Evolutionary conservation across 1,140 invertebrate species (phyloP).

Genomic region (Drosophila santomea): DNA sequence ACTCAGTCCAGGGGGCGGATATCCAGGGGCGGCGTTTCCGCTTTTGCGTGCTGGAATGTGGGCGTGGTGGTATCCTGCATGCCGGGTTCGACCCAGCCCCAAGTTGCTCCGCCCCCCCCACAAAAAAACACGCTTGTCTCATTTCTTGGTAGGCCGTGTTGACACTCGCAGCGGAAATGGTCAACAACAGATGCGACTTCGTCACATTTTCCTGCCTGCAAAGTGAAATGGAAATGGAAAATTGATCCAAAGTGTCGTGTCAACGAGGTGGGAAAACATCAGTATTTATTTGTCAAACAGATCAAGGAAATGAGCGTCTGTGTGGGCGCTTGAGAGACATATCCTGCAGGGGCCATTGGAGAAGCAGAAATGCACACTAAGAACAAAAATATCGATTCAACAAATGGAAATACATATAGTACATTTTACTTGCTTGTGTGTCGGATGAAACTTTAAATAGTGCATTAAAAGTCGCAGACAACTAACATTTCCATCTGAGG

Average conservation of each 20-base stretch:
- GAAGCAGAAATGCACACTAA: slow-evolving; percentile 17
- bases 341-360: slow-evolving; percentile 12
- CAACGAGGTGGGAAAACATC: slow-evolving; percentile 29
- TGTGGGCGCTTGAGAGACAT: neutral
- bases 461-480: neutral
- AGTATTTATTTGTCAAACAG: slow-evolving; percentile 36
- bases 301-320: slow-evolving; percentile 34
- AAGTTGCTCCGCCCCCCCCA: neutral
- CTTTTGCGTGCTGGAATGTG: slow-evolving; percentile 55
- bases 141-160: slow-evolving; percentile 10
- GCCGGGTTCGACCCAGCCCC: slow-evolving; percentile 8
- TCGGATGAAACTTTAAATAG: neutral
- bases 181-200: slow-evolving; percentile 50
- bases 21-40: slow-evolving; percentile 23
- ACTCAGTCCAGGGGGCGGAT: slow-evolving; percentile 28
- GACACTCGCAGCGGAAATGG: slow-evolving; percentile 46
- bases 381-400: slow-evolving; percentile 31
- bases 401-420: neutral
- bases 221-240: slow-evolving; percentile 30
- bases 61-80: slow-evolving; percentile 61
- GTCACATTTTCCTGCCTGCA: slow-evolving; percentile 24
- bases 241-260: slow-evolving; percentile 45
- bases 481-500: neutral
- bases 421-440: too few relatives aligned
- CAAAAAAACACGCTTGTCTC: slow-evolving; percentile 4